These are phyloP conservation scores for Ammodytes dubius DNA, from an alignment of 2,113 vertebrate species.

Conservation along the genomic window DNA sequence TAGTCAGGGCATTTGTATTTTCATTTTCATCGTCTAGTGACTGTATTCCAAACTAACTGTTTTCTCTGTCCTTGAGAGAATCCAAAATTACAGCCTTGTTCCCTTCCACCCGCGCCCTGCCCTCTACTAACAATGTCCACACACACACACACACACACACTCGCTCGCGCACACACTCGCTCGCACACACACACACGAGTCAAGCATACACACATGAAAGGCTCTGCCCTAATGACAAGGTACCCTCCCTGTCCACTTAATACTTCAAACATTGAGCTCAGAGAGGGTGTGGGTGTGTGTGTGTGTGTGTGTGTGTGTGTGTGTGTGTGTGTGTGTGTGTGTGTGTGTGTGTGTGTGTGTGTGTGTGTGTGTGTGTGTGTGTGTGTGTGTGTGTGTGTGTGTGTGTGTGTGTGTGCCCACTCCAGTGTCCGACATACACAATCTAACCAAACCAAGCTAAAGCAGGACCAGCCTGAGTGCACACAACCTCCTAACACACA, in stretches of 20 bases:
- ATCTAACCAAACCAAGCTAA: slow-evolving; percentile 54
- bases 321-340: too few relatives aligned
- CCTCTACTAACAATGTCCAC: slow-evolving; percentile 49
- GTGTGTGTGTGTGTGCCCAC: too few relatives aligned
- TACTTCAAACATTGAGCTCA: slow-evolving; percentile 76
- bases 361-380: too few relatives aligned
- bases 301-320: too few relatives aligned
- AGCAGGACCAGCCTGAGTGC: slow-evolving; percentile 34
- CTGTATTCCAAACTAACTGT: not conserved
- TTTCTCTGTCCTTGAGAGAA: slow-evolving; percentile 12
- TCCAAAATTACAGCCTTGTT: slow-evolving; percentile 42
- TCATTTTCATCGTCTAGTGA: not conserved
- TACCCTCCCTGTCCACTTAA: slow-evolving; percentile 69
- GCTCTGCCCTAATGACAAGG: slow-evolving; percentile 77
- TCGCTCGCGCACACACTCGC: slow-evolving; percentile 20
- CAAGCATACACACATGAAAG: slow-evolving; percentile 70
- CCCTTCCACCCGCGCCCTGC: slow-evolving; percentile 33
- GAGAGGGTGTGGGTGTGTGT: not conserved
- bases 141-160: slow-evolving; percentile 11
- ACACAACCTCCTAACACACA: slow-evolving; percentile 20
- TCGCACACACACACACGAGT: too few relatives aligned
- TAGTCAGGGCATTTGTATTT: not conserved
- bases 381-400: too few relatives aligned
- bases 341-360: too few relatives aligned
- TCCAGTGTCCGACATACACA: slow-evolving; percentile 18